Percentiles rank a stretch among this genome's conserved stretches.
These are phyloP conservation scores for Neuroterus valhalla DNA, from an alignment of 1,140 invertebrate species.

Conservation along the genomic window DNA sequence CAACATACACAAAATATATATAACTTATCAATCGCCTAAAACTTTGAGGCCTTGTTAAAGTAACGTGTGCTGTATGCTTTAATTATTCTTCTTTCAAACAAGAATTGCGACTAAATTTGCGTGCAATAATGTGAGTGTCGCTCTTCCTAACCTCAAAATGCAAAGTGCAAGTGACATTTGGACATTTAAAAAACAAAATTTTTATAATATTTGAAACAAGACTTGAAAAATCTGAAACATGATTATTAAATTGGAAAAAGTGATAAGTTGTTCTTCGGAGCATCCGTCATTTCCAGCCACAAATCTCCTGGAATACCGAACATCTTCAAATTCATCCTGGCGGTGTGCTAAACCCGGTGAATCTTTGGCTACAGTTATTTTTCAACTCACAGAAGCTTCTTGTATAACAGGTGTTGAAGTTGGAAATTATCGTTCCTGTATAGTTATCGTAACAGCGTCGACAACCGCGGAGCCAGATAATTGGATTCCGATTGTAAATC, in stretches of 20 bases:
- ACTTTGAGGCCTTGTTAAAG: no score
- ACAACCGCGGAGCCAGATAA: conserved; percentile 64
- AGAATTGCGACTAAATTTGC: no score
- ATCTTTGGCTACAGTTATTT: conserved; percentile 63
- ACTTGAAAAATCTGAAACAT: conserved; percentile 48
- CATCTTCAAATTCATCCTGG: conserved; percentile 59
- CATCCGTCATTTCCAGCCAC: conserved; percentile 64
- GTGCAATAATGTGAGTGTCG: no score
- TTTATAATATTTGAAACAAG: no score
- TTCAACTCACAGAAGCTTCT: conserved; percentile 63
- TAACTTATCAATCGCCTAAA: no score
- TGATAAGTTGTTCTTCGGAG: conserved; percentile 70
- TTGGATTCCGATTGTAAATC: conserved; percentile 67
- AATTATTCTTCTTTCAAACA: no score
- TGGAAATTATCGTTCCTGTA: conserved; percentile 68
- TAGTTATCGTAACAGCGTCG: conserved; percentile 67
- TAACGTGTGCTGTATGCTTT: no score
- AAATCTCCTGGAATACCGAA: conserved; percentile 62
- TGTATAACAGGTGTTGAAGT: conserved; percentile 69
- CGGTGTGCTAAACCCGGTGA: conserved; percentile 69
- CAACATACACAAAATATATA: no score
- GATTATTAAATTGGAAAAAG: conserved; percentile 68
- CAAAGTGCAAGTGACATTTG: no score
- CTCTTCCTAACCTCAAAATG: no score
- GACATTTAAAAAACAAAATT: no score